These are phyloP conservation scores for Gnathonemus longibarbis DNA, from an alignment of 2,113 vertebrate genomes.

Conservation along the genomic window DNA sequence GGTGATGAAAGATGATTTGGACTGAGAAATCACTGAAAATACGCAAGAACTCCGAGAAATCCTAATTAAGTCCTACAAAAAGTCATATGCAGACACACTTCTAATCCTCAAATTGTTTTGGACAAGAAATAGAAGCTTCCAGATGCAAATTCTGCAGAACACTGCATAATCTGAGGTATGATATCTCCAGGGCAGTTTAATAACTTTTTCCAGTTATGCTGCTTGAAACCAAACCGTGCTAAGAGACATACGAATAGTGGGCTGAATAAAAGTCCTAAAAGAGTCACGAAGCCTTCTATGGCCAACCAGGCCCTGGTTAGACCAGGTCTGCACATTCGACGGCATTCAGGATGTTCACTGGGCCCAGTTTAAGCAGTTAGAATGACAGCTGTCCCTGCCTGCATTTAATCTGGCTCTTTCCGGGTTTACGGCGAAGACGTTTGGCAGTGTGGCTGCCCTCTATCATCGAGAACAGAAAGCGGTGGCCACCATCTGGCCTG, in stretches of 20 bases:
- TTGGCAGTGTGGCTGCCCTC: slow-evolving; percentile 5
- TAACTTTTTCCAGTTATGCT: not conserved
- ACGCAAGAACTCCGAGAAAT: not conserved
- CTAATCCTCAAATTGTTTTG: not conserved
- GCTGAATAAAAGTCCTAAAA: not conserved
- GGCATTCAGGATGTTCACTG: not conserved
- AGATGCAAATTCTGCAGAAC: not conserved
- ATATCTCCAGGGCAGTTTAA: not conserved
- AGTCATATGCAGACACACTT: not conserved
- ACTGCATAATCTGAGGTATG: not conserved
- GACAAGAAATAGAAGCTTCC: not conserved
- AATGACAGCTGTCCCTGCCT: not conserved
- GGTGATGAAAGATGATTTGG: not conserved
- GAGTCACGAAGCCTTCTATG: not conserved
- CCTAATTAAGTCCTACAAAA: not conserved
- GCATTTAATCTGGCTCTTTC: not conserved
- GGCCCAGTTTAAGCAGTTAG: not conserved
- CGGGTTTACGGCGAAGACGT: not conserved
- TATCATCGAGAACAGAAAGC: not conserved
- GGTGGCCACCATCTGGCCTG: not conserved
- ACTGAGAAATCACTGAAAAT: not conserved
- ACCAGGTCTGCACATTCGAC: not conserved
- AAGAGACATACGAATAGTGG: not conserved
- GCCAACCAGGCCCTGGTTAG: not conserved
- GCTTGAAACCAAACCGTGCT: not conserved